Conservation (phyloP, 2,797 vertebrate genomes). For the Acipenser transmontanus region DNA sequence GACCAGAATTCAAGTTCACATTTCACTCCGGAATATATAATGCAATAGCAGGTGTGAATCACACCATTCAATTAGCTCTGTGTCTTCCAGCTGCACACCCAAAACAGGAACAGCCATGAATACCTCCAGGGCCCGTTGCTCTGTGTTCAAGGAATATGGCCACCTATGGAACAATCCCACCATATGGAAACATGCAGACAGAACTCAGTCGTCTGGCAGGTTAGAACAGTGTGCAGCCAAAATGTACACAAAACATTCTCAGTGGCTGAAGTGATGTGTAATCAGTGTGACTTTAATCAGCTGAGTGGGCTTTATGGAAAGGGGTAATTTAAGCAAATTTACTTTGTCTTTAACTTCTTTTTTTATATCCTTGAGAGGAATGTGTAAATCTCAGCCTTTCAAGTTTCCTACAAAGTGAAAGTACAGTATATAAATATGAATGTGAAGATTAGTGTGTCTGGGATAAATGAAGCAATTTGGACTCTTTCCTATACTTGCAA, state of each 20-base stretch:
- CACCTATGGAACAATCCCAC: constrained; percentile 8
- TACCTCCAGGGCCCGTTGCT: too few relatives aligned
- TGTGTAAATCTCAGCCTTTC: constrained; percentile 35
- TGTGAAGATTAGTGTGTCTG: constrained; percentile 28
- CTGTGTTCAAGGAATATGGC: constrained; percentile 2
- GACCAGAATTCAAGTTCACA: too few relatives aligned
- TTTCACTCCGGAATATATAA: background rate
- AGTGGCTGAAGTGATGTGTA: constrained; percentile 3
- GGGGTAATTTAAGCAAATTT: constrained; percentile 11
- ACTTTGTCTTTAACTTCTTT: constrained; percentile 7
- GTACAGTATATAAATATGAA: background rate
- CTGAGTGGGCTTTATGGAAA: background rate
- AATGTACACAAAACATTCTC: constrained; percentile 2
- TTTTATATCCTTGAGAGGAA: constrained; percentile 25
- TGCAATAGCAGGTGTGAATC: constrained; percentile 8
- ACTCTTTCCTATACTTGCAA: constrained; percentile 8
- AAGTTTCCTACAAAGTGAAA: constrained; percentile 22
- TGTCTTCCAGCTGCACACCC: constrained; percentile 8
- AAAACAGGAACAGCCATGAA: background rate
- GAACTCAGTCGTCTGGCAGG: background rate
- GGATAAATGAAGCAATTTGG: constrained; percentile 38
- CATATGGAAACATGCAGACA: constrained; percentile 3
- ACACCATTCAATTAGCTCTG: constrained; percentile 12
- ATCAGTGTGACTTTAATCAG: constrained; percentile 3
- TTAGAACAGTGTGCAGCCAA: constrained; percentile 6